Base-by-base conservation (phyloP, 2,888 invertebrate genomes). In the Acleris laterana region DNA sequence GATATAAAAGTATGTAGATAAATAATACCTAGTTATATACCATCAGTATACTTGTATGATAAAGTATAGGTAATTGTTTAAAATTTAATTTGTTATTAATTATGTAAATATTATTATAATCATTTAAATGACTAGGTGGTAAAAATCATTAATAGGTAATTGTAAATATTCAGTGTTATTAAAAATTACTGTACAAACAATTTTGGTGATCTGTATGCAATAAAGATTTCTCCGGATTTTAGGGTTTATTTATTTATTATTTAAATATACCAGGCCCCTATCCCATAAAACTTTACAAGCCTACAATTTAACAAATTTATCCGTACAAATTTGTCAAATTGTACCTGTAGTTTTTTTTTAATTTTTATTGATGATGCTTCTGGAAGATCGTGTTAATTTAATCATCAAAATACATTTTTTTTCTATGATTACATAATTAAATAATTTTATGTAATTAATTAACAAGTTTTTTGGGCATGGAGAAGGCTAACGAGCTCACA, bases 161-260 rank as follows among this genome's bases (percentile, higher is more conserved):
- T 92, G 92, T 92, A 92, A 85, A 92, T 92, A 84, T 79, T 85
- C 86, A 83, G 82, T 90, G 91, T 92, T 90, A 88, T 83, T 82
- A 81, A 85, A 85, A 82, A 80, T 87, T 84, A 84, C 78, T 91
- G 91, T 91, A 91, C 89, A 92, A 84, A 86, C 74, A 78, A 85
- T 87, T 91, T 91, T 87, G 83, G 85, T 90, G 89, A 89, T 90
- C 88, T 83, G 85, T 90, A 91, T 80, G 91, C 91, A 91, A 90
- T 91, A 91, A 91, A 91, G 82, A 89, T 79, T 90, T 89, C 90
- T 88, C 88, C 88, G 89, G 81, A 79, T 57, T 44, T 67, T 50
- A 65, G 65, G 68, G 70, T 75, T 70, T 80, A 46, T 76, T 77
- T 70, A 69, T 72, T 74, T 46, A n/a, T 42, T 32, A 13, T 1